Evolutionary conservation across 1,140 invertebrate species (phyloP).

Genomic region (Trichoplusia ni): DNA sequence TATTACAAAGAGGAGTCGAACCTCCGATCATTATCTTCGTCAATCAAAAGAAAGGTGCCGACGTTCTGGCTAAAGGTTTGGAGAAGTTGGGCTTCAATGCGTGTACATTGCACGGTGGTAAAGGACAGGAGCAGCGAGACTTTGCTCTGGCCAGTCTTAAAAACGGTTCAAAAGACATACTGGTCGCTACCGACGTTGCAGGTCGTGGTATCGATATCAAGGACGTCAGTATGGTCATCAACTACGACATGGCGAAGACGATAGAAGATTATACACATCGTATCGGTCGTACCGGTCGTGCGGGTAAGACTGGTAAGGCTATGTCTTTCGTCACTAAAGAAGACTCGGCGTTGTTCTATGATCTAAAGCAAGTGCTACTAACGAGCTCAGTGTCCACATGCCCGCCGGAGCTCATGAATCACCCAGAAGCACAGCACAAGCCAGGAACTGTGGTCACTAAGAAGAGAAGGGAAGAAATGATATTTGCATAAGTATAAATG

Average conservation of each 20-base stretch:
- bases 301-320: slow-evolving; percentile 97
- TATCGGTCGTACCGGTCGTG: slow-evolving; percentile 99
- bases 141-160: slow-evolving; percentile 98
- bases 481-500: slow-evolving; percentile 87
- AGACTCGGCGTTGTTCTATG: slow-evolving; percentile 97
- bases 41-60: slow-evolving; percentile 99
- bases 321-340: slow-evolving; percentile 99
- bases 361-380: slow-evolving; percentile 96
- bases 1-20: slow-evolving; percentile 92
- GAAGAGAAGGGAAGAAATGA: slow-evolving; percentile 96
- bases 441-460: slow-evolving; percentile 98
- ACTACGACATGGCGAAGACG: slow-evolving; percentile 99
- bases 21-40: slow-evolving; percentile 99
- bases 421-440: slow-evolving; percentile 99
- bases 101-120: slow-evolving; percentile 98
- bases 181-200: slow-evolving; percentile 99
- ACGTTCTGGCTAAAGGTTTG: slow-evolving; percentile 97
- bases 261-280: slow-evolving; percentile 99
- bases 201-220: slow-evolving; percentile 99
- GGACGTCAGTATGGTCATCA: slow-evolving; percentile 99
- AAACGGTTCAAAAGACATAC: slow-evolving; percentile 96
- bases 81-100: slow-evolving; percentile 99
- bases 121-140: slow-evolving; percentile 99
- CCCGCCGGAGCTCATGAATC: slow-evolving; percentile 98
- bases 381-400: slow-evolving; percentile 96